These are phyloP conservation scores for Therioaphis trifolii DNA, from an alignment of 2,888 invertebrate species.

Conservation along the genomic window DNA sequence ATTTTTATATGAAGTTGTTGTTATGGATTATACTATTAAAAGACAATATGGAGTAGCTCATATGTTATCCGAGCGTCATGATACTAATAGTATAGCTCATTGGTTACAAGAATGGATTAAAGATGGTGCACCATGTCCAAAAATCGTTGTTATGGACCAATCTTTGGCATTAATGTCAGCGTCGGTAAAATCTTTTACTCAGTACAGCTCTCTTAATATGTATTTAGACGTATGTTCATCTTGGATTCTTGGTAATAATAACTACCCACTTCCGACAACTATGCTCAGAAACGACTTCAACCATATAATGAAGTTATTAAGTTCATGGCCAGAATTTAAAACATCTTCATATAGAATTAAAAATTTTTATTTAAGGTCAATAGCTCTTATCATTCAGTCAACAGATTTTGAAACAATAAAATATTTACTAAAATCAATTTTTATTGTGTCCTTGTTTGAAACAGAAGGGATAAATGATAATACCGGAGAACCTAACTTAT, in stretches of 20 bases:
- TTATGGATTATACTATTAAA: constrained; percentile 50
- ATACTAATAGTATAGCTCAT: constrained; percentile 60
- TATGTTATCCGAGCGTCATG: constrained; percentile 63
- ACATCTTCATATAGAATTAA: constrained; percentile 10
- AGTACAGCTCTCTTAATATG: too few relatives aligned
- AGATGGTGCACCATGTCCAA: constrained; percentile 55
- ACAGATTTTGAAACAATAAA: background rate
- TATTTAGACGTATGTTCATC: too few relatives aligned
- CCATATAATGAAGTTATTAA: too few relatives aligned
- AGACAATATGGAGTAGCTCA: constrained; percentile 56
- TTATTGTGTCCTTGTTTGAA: constrained; percentile 15
- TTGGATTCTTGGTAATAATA: too few relatives aligned
- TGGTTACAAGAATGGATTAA: constrained; percentile 63
- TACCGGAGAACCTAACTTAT: background rate
- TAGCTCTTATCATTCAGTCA: constrained; percentile 15
- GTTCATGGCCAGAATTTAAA: constrained; percentile 53
- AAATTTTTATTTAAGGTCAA: constrained; percentile 22
- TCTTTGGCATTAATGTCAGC: too few relatives aligned
- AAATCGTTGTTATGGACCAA: constrained; percentile 58
- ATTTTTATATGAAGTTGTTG: constrained; percentile 58
- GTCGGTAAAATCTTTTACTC: constrained; percentile 29
- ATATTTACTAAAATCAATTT: background rate
- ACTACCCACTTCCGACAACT: too few relatives aligned
- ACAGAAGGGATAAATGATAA: constrained; percentile 11
- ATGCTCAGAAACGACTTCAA: too few relatives aligned